Conservation (phyloP, 2,113 vertebrate genomes). For the Thryonomys swinderianus region DNA sequence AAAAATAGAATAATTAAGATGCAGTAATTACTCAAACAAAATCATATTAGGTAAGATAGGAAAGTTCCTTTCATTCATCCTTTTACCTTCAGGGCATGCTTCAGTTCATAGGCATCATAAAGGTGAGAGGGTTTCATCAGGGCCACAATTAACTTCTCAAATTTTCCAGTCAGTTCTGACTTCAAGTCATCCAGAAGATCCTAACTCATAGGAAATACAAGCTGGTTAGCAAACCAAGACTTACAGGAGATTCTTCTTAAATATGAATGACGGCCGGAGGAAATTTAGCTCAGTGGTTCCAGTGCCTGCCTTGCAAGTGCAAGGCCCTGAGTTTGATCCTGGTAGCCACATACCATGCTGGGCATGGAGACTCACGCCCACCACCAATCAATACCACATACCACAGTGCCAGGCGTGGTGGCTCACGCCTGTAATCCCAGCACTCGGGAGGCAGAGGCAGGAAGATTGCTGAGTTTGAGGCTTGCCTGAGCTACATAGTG, state of each 20-base stretch:
- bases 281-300: no score
- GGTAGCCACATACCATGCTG: no score
- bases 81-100: slow-evolving; percentile 95
- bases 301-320: no score
- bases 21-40: neutral
- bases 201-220: slow-evolving; percentile 82
- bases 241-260: rapidly evolving
- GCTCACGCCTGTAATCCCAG: no score
- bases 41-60: rapidly evolving
- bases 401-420: no score
- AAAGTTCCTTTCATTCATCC: neutral
- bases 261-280: neutral
- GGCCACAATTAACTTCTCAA: slow-evolving; percentile 93
- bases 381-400: no score
- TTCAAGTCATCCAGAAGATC: slow-evolving; percentile 94
- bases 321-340: no score
- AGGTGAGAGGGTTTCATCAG: slow-evolving; percentile 90
- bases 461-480: no score
- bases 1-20: neutral
- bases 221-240: neutral
- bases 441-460: no score
- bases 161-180: slow-evolving; percentile 95
- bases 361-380: no score
- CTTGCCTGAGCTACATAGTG: no score
- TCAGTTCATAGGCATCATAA: slow-evolving; percentile 93